A percentile compares a stretch with the other conserved stretches of the same genome.
Evolutionary conservation across 2,113 vertebrate genomes (phyloP).

Genomic region (Ochotona princeps): DNA sequence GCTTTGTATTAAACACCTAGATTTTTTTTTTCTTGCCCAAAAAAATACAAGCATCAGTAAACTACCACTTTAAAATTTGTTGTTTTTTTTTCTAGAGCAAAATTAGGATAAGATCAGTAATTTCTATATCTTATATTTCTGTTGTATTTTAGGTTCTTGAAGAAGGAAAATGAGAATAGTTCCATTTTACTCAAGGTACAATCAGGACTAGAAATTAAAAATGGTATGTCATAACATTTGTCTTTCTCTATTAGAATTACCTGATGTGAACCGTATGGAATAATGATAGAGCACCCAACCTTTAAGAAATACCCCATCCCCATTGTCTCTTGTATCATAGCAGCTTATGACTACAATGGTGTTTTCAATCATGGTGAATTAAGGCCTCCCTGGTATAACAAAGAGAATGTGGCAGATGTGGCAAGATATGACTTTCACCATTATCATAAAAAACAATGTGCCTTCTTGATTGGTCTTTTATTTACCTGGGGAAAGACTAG

Average conservation of each 20-base stretch:
- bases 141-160: not conserved
- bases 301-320: not conserved
- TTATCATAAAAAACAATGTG: not conserved
- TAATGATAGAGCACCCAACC: not conserved
- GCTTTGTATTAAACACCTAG: conserved; percentile 57
- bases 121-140: not conserved
- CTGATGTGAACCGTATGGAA: not conserved
- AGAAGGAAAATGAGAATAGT: not conserved
- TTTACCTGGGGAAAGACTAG: not conserved
- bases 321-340: too few relatives aligned
- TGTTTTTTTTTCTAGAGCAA: conserved; percentile 23
- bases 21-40: conserved; percentile 14
- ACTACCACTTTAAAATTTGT: conserved; percentile 2
- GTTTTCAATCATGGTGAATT: not conserved
- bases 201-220: conserved; percentile 20
- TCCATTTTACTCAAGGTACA: not conserved
- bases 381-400: not conserved
- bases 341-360: not conserved
- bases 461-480: not conserved
- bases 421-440: not conserved
- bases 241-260: not conserved
- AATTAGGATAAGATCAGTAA: not conserved
- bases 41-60: conserved; percentile 57
- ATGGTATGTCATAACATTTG: not conserved
- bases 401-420: not conserved